Evolutionary conservation across 1,140 invertebrate species (phyloP), one percentile per base, ranked within the genome.

Genomic region (Bombus impatiens): DNA sequence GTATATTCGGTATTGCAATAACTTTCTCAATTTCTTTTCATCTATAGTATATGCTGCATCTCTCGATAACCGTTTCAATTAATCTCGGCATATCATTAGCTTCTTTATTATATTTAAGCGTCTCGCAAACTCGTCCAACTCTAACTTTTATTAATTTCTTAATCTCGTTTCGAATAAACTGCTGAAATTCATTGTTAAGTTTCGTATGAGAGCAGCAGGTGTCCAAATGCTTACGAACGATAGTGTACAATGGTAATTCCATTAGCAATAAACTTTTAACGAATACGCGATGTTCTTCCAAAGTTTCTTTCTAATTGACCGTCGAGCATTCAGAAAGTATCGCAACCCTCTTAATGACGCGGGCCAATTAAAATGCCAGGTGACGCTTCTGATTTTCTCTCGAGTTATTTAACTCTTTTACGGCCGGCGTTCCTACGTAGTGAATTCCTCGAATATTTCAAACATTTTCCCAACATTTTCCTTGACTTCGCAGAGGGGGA

Each of bases 391-490:
- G 80, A 74, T 82, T 74, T 82, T 15, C 53, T 37, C 15, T 8
- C 53, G 70, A 62, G 37, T 76, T 82, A 59, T 82, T 76, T 37
- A 47, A 65, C 37, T 65, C 72, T 76, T 35, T 65, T 68, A 5
- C n/a, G 25, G 77, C 18, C 25, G 25, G 35, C 59, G n/a, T 67
- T 28, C 35, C 59, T 53, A 37, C 59, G 32, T 3, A 12, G 22
- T 62, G 40, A 84, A 78, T 71, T 70, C 65, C 37, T 28, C 65
- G 47, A 78, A 78, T 59, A 57, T 25, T 71, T 84, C 32, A 57
- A 78, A 57, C 44, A 40, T 35, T 42, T 42, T 28, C 53, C n/a
- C 82, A 42, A 75, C 42, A 42, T 83, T 83, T 62, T 53, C 42
- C 65, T 77, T 65, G 40, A 77, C 42, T 83, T 35, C 18, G 13